Evolutionary conservation across 2,888 invertebrate species (phyloP), one percentile per base, ranked within the genome.

Genomic region (Cosmorhoe ocellata): DNA sequence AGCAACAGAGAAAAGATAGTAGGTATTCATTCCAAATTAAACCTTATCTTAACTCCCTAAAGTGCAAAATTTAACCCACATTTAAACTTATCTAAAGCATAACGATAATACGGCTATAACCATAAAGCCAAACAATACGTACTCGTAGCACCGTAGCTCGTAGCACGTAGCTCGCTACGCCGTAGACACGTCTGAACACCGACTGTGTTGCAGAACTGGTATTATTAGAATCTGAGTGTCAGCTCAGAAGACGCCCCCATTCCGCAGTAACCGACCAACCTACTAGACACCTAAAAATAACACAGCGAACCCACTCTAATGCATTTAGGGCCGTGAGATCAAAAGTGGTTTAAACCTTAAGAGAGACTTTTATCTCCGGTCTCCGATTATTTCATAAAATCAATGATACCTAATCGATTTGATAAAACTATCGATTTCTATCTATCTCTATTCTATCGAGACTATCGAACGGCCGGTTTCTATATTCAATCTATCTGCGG

Each of bases 171-270:
- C 48, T 28, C 47, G 64, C 68, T 71, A 73, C 70, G 66, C 49
- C 66, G 67, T 72, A 74, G 71, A 61, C 62, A 58, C 63, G 66
- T 66, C 61, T 56, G 50, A 53, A 63, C 63, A 54, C 50, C 46
- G 59, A 66, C 66, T 67, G 58, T 64, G 69, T 67, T 64, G 68
- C 61, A 59, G 51, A 53, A 67, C 68, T 65, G 66, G 58, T 78
- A 77, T 78, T 80, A 77, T 75, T 81, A 79, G 76, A 79, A 66
- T 68, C 61, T 66, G 64, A 74, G 67, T 65, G 69, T 34, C 11
- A 47, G 70, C 75, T 75, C 61, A 57, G 60, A 72, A 77, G 75
- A 76, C 71, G 76, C 65, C 78, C 81, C 64, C 75, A 60, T 81
- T 82, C 76, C 71, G 51, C 67, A 67, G 66, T 64, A 49, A 43